Percentiles rank a stretch among this genome's conserved stretches.
Evolutionary conservation across 2,797 vertebrate genomes (phyloP).

Genomic region (Mormyrops attenuatus): DNA sequence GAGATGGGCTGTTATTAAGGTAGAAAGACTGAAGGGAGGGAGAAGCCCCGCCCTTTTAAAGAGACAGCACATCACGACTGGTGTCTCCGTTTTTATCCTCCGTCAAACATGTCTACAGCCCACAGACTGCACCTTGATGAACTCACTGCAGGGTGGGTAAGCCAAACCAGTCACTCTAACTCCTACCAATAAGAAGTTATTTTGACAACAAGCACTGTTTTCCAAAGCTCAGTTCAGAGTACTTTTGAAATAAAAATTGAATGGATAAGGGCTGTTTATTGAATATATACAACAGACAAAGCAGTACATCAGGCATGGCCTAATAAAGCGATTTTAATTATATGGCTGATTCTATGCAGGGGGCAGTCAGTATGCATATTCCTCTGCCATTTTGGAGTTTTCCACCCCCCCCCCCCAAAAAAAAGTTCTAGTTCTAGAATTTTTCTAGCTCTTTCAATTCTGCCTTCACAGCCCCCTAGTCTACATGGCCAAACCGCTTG

Average conservation of each 20-base stretch:
- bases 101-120: not conserved
- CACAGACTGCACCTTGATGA: conserved; percentile 10
- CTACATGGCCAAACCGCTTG: conserved; percentile 9
- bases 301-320: not conserved
- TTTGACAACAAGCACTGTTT: not conserved
- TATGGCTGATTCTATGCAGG: not conserved
- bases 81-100: not conserved
- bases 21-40: conserved; percentile 33
- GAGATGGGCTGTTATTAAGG: conserved; percentile 56
- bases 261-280: not conserved
- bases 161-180: not conserved
- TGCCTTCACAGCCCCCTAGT: not conserved
- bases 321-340: not conserved
- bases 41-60: conserved; percentile 32
- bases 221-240: not conserved
- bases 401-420: not conserved
- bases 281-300: not conserved
- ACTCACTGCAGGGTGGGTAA: not conserved
- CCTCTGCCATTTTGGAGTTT: not conserved
- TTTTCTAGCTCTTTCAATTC: not conserved
- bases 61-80: conserved; percentile 37
- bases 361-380: not conserved
- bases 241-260: not conserved
- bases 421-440: not conserved
- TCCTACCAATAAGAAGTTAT: not conserved